A percentile compares a stretch with the other conserved stretches of the same genome.
Conservation (phyloP, 2,888 invertebrate species). For the Lymantria monacha region DNA sequence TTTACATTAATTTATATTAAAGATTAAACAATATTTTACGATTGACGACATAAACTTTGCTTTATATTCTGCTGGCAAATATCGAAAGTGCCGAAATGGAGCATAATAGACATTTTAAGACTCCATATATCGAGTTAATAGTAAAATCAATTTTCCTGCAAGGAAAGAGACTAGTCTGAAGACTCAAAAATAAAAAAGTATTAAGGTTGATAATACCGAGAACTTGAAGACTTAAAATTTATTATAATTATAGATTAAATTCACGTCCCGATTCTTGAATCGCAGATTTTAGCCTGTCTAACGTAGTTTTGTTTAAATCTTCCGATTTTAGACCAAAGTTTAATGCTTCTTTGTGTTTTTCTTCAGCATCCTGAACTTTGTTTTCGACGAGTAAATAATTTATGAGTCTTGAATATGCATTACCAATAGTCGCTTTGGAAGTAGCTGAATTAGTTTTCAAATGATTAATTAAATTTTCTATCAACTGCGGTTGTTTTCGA, state of each 20-base stretch:
- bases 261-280: constrained; percentile 76
- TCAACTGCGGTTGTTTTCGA: constrained; percentile 50
- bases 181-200: no score
- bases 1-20: not conserved
- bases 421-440: constrained; percentile 51
- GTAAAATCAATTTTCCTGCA: no score
- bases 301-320: constrained; percentile 82
- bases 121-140: no score
- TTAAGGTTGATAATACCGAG: not conserved
- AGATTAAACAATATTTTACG: not conserved
- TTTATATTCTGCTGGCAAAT: no score
- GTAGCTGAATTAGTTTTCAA: constrained; percentile 51
- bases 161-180: no score
- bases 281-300: constrained; percentile 79
- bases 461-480: constrained; percentile 52
- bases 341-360: constrained; percentile 55
- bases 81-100: no score
- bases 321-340: constrained; percentile 64
- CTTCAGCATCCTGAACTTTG: constrained; percentile 49
- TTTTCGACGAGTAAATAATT: constrained; percentile 53
- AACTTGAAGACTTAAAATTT: not conserved
- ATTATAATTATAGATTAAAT: constrained; percentile 64
- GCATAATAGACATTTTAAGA: no score
- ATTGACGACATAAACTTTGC: no score
- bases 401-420: constrained; percentile 67